Percentiles rank a stretch among this genome's conserved stretches.
These are phyloP conservation scores for Aegypius monachus DNA, from an alignment of 2,113 vertebrate genomes.

Conservation along the genomic window DNA sequence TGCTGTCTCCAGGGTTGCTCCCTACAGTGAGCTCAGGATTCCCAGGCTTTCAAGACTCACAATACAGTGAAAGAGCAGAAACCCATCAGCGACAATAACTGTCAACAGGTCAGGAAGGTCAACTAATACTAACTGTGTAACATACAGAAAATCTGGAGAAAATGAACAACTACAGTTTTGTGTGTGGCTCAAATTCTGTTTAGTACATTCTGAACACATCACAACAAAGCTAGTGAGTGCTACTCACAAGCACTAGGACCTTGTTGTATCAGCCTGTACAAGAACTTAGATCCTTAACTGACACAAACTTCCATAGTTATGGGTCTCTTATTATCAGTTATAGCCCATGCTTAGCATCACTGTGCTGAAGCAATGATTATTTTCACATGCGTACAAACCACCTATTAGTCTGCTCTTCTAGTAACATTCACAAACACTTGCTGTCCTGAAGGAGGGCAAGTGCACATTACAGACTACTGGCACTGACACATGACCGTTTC, in stretches of 20 bases:
- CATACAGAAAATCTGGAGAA: neutral
- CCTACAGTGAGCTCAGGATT: neutral
- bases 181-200: neutral
- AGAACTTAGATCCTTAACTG: neutral
- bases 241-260: neutral
- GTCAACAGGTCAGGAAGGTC: neutral
- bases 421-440: neutral
- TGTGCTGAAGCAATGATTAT: neutral
- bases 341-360: neutral
- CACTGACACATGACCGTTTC: neutral
- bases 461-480: neutral
- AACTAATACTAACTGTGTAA: neutral
- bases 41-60: neutral
- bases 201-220: neutral
- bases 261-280: neutral
- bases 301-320: neutral
- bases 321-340: neutral
- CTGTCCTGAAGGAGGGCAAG: neutral
- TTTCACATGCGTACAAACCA: neutral
- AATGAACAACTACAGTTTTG: neutral
- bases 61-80: neutral
- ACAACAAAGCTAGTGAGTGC: neutral
- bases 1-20: neutral
- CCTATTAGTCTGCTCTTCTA: neutral
- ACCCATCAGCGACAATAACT: neutral